Conservation (phyloP, 2,888 invertebrate species). For the Beris chalybata region DNA sequence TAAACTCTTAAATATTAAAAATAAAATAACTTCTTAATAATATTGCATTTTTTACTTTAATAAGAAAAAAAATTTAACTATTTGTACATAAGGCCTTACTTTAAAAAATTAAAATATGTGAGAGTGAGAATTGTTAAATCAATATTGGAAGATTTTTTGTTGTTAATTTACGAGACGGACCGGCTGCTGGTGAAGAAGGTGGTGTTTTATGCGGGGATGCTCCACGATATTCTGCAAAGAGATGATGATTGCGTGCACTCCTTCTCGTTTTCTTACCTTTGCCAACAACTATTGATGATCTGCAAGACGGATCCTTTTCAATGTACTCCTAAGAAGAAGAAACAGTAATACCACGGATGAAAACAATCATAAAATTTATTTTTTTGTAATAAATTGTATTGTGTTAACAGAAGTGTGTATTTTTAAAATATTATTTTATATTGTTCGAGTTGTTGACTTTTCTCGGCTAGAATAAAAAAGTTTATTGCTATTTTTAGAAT, state of each 20-base stretch:
- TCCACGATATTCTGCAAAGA: constrained; percentile 12
- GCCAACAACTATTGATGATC: constrained; percentile 36
- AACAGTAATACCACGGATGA: not conserved
- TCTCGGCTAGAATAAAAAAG: constrained; percentile 19
- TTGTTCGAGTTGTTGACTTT: constrained; percentile 44
- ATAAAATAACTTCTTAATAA: not conserved
- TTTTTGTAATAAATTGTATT: not conserved
- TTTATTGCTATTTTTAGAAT: too few species aligned
- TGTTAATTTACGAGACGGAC: constrained; percentile 45
- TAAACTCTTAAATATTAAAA: not conserved
- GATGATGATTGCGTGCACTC: constrained; percentile 35
- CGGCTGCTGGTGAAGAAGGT: constrained; percentile 33
- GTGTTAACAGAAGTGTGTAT: not conserved
- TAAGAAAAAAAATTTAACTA: not conserved
- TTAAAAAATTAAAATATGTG: not conserved
- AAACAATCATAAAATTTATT: not conserved
- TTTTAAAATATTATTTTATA: constrained; percentile 13
- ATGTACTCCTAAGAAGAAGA: constrained; percentile 34
- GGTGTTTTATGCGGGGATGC: constrained; percentile 35
- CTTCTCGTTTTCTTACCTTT: constrained; percentile 9
- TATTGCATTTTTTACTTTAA: too few species aligned
- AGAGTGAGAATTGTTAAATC: constrained; percentile 40
- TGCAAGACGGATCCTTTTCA: constrained; percentile 35
- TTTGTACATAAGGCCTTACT: constrained; percentile 15
- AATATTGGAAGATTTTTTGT: constrained; percentile 50